Base-by-base conservation (phyloP, 2,797 vertebrate species). In the Microcaecilia unicolor region DNA sequence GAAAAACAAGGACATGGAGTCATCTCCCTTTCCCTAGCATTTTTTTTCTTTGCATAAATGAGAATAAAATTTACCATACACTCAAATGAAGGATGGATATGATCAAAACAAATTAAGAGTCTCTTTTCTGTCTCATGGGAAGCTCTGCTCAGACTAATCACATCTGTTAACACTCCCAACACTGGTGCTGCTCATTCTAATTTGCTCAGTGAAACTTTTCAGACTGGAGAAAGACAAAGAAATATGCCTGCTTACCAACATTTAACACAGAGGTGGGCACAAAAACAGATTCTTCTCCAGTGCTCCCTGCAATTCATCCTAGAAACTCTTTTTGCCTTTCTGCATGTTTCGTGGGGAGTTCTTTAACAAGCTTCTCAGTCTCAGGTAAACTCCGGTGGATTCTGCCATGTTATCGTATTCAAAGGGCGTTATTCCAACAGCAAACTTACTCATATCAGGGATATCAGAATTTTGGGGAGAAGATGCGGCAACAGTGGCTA, bases 321-420 rank as follows among this genome's bases (percentile, higher is more conserved):
- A n/a, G n/a, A 13, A 34, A 7, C 9, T 36, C 67, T 49, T 93
- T 91, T 69, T 91, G 51, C 37, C 88, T 70, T 85, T 93, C 2
- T 81, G 79, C 67, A 90, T 80, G 79, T 67, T 97, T 62, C 93
- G 82, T 11, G 93, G 96, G 4, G 93, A 97, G 48, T 89, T 73
- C 76, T 93, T 98, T 19, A 99, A 71, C 37, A 93, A 64, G 28
- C 68, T 90, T 69, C 93, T 85, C 68, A 99, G 94, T 44, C 64
- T 81, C 18, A 97, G 83, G 56, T 97, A 99, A 41, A 88, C 85
- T 12, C 96, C 96, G 0, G 93, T 99, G 2, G 92, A 86, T 45
- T 93, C 88, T 1, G 92, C 88, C 62, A 99, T 91, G 23, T 99
- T 96, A 7, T 92, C 95, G 51, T 84, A 99, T 39, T 99, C 96